Conservation (phyloP, 2,888 invertebrate genomes). For the Allacma fusca region DNA sequence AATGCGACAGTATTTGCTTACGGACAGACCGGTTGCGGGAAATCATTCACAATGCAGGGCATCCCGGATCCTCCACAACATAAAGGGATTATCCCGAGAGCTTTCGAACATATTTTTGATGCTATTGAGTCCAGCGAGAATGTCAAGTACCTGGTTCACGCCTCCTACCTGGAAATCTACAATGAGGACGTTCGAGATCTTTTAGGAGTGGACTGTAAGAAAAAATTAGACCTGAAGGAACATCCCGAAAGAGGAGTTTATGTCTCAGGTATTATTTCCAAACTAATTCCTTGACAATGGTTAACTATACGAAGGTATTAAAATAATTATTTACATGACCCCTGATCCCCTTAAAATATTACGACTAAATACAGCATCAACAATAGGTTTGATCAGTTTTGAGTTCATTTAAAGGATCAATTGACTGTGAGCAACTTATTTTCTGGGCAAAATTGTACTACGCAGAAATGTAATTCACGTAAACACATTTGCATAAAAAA, state of each 20-base stretch:
- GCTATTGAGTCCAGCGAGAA: constrained; percentile 76
- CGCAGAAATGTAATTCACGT: too few relatives aligned
- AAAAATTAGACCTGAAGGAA: constrained; percentile 73
- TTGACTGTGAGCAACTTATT: not conserved
- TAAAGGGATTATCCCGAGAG: constrained; percentile 76
- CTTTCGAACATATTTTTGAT: constrained; percentile 89
- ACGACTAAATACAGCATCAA: too few relatives aligned
- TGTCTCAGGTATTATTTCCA: constrained; percentile 68
- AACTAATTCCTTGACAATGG: too few relatives aligned
- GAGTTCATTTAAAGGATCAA: too few relatives aligned
- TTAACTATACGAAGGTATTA: too few relatives aligned
- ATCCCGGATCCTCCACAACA: constrained; percentile 66
- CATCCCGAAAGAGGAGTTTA: constrained; percentile 73
- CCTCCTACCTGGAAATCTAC: constrained; percentile 85
- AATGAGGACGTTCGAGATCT: constrained; percentile 81
- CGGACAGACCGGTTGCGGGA: constrained; percentile 91
- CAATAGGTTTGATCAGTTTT: too few relatives aligned
- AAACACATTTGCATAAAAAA: too few relatives aligned
- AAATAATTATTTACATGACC: too few relatives aligned
- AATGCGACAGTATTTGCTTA: constrained; percentile 94
- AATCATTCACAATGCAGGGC: constrained; percentile 90
- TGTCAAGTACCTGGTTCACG: constrained; percentile 77
- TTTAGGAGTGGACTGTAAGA: constrained; percentile 70
- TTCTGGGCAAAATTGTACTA: too few relatives aligned
- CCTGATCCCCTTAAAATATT: too few relatives aligned